Percentiles rank a stretch among this genome's conserved stretches.
Conservation (phyloP, 2,888 invertebrate species). For the Dysmachus trigonus region DNA sequence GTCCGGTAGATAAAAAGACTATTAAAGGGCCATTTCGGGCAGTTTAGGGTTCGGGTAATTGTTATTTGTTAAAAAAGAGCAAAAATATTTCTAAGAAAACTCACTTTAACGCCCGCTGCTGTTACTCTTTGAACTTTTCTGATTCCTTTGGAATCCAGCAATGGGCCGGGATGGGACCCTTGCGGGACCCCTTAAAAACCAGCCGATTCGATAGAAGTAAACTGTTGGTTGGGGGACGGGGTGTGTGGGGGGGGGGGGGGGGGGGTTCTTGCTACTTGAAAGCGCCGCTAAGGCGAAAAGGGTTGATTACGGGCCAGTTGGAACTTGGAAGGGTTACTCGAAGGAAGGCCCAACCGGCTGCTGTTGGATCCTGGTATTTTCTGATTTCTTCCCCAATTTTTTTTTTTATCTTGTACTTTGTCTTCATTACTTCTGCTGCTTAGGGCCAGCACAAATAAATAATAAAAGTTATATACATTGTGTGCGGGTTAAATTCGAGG, state of each 20-base stretch:
- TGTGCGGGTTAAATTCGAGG: neutral
- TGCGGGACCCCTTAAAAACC: neutral
- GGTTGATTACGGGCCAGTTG: neutral
- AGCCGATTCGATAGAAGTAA: neutral
- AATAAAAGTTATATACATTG: neutral
- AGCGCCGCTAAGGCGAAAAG: neutral
- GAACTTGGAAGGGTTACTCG: neutral
- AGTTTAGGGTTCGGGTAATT: neutral
- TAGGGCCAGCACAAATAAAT: neutral
- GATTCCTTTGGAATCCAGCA: neutral
- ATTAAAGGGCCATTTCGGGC: neutral
- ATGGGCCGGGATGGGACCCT: neutral
- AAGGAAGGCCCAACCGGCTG: neutral
- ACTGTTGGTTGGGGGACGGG: too few species aligned
- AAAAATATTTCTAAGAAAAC: neutral
- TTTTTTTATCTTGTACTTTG: neutral
- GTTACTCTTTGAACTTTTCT: neutral
- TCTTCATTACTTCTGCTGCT: conserved; percentile 7
- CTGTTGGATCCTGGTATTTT: neutral
- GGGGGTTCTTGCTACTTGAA: neutral
- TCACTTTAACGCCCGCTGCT: neutral
- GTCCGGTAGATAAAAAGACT: neutral
- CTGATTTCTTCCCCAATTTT: neutral
- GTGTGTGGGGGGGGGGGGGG: too few species aligned
- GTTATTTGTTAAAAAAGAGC: neutral